Evolutionary conservation across 1,140 invertebrate species (phyloP).

Genomic region (Whitmania pigra): DNA sequence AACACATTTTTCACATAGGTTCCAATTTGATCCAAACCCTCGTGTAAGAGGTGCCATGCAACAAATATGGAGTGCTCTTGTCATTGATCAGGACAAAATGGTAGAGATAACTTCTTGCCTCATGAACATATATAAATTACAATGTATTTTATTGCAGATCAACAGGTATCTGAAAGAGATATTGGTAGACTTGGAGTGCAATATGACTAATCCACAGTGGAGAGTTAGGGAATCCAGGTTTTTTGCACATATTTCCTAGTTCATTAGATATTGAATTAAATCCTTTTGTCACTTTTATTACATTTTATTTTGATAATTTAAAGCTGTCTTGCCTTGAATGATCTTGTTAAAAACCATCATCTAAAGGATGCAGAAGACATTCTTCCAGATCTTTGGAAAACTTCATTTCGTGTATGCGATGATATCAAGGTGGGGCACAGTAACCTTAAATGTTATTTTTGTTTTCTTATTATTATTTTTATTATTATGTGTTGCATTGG

Average conservation of each 20-base stretch:
- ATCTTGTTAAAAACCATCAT: slow-evolving; percentile 55
- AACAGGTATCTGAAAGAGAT: slow-evolving; percentile 79
- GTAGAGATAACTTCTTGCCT: slow-evolving; percentile 44
- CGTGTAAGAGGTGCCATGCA: slow-evolving; percentile 80
- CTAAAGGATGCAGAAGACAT: slow-evolving; percentile 44
- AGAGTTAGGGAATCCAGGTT: slow-evolving; percentile 71
- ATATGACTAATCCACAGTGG: slow-evolving; percentile 72
- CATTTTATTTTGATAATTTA: slow-evolving; percentile 21
- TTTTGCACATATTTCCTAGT: slow-evolving; percentile 14
- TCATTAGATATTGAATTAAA: not conserved
- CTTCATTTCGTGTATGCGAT: slow-evolving; percentile 76
- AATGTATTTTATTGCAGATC: slow-evolving; percentile 47
- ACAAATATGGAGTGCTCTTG: slow-evolving; percentile 76
- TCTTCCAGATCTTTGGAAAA: slow-evolving; percentile 62
- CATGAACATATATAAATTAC: not conserved
- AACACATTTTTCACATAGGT: too few species aligned
- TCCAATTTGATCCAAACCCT: slow-evolving; percentile 71
- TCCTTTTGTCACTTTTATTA: not conserved
- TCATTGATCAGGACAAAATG: slow-evolving; percentile 68
- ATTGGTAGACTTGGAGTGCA: slow-evolving; percentile 60
- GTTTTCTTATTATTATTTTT: not conserved
- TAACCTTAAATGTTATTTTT: not conserved
- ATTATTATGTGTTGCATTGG: slow-evolving; percentile 4
- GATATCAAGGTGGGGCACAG: slow-evolving; percentile 63
- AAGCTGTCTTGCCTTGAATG: slow-evolving; percentile 65